These are phyloP conservation scores for Drosophila lacertosa DNA, from an alignment of 1,140 invertebrate genomes.

Conservation along the genomic window DNA sequence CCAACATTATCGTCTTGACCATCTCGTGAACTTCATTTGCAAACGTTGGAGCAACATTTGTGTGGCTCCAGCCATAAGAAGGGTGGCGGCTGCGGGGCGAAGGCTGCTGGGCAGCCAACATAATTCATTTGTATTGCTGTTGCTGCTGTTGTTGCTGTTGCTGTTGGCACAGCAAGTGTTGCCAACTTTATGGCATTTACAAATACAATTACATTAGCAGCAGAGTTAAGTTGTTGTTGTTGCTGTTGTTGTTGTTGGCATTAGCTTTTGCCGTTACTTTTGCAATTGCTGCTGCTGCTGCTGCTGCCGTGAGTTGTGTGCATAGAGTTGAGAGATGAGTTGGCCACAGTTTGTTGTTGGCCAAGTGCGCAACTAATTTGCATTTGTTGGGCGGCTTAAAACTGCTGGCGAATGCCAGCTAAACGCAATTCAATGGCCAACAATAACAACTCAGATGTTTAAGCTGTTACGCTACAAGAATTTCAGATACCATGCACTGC, in stretches of 20 bases:
- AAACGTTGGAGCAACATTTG: conserved; percentile 56
- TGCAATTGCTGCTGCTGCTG: conserved; percentile 33
- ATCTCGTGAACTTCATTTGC: conserved; percentile 82
- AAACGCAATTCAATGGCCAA: conserved; percentile 45
- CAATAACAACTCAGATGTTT: conserved; percentile 19
- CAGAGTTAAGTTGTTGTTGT: conserved; percentile 19
- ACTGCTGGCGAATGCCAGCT: conserved; percentile 31
- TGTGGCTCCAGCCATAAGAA: conserved; percentile 26
- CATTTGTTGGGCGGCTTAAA: conserved; percentile 54
- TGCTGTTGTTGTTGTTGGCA: conserved; percentile 27
- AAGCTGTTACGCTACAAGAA: conserved; percentile 20
- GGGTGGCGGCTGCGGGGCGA: neutral
- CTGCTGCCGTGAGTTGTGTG: conserved; percentile 6
- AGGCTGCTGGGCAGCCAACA: conserved; percentile 48
- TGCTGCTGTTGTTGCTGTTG: conserved; percentile 28
- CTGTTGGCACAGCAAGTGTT: conserved; percentile 76
- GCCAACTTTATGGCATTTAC: conserved; percentile 83
- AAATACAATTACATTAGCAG: conserved; percentile 79
- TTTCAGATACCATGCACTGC: conserved; percentile 7
- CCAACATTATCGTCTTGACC: conserved; percentile 81
- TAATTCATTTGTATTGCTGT: conserved; percentile 63
- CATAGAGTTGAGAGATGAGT: conserved; percentile 46
- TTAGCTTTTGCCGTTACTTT: conserved; percentile 54
- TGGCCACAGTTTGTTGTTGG: conserved; percentile 68
- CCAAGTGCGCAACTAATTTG: conserved; percentile 76